Evolutionary conservation across 2,797 vertebrate species (phyloP).

Genomic region (Tarsius wallacei): DNA sequence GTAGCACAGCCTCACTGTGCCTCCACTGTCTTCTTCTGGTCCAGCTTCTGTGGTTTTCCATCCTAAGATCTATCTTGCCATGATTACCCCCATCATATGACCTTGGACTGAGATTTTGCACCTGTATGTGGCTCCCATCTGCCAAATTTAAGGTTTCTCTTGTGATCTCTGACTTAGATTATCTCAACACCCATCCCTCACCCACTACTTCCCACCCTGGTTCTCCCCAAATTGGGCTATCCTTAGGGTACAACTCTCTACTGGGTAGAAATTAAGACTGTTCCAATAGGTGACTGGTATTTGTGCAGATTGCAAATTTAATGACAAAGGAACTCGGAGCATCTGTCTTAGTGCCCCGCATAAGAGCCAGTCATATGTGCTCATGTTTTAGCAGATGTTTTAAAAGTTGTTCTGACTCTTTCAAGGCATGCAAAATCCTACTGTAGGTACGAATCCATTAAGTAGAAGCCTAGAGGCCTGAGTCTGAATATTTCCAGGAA

Average conservation of each 20-base stretch:
- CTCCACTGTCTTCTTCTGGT: no score
- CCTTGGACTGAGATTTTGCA: not conserved
- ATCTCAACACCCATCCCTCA: fast-evolving
- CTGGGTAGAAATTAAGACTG: not conserved
- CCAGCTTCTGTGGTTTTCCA: fast-evolving
- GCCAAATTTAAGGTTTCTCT: not conserved
- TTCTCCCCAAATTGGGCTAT: not conserved
- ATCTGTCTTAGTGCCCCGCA: not conserved
- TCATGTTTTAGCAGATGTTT: not conserved
- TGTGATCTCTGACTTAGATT: not conserved
- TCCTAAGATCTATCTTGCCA: not conserved
- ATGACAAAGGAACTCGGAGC: not conserved
- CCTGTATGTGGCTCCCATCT: fast-evolving
- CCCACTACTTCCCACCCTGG: fast-evolving
- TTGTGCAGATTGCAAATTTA: not conserved
- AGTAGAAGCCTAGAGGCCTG: not conserved
- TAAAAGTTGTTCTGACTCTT: not conserved
- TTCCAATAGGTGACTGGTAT: no score
- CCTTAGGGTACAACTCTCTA: no score
- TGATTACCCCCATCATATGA: not conserved
- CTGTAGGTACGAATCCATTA: not conserved
- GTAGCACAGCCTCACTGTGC: not conserved
- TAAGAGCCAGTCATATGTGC: not conserved
- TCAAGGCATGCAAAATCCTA: not conserved
- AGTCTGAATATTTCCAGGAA: not conserved